Base-by-base conservation (phyloP, 2,797 vertebrate genomes). In the Cephalopachus bancanus region DNA sequence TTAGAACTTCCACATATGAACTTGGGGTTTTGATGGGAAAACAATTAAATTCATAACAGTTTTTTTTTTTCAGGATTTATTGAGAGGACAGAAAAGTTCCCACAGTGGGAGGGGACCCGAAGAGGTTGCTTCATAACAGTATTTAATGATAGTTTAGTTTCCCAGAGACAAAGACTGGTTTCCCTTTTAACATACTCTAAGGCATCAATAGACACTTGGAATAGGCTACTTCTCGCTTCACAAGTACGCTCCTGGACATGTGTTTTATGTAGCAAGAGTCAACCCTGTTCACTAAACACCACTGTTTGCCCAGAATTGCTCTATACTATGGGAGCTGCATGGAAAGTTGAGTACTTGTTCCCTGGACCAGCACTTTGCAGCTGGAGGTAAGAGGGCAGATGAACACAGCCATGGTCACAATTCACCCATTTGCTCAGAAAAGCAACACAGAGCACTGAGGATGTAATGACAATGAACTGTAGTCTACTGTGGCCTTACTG, bases 161-260 rank as follows among this genome's bases (percentile, higher is more conserved):
- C 49, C 5, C 30, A 28, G 44, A 74, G 51, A 67, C 28, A 59
- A 62, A 30, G 51, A 33, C 60, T 89, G 30, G 3, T 15, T 84
- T 92, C 53, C 65, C 65, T 85, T 94, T 44, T 53, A 24, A 59
- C 10, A 37, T 30, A 65, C 11, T 74, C 84, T 10, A 26, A 96
- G 7, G 20, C 37, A 89, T 89, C 20, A 2, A 12, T 19, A 37
- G 57, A 33, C 28, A 60, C 20, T 72, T 12, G 76, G 49, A 69
- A 86, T 14, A 57, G 64, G 83, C 59, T 53, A 6, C 0, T 9
- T 83, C 64, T 16, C 69, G 5, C 55, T 96, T 84, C 17, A 24
- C 14, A 30, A 24, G 55, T 24, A 51, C 22, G 11, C n/a, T 62
- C 55, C 80, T 81, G 12, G n/a, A 33, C 20, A 3, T 60, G 14